phyloP scores from a whole-genome alignment of 92 coral and sea anemone genomes.

The Porites rus region DNA sequence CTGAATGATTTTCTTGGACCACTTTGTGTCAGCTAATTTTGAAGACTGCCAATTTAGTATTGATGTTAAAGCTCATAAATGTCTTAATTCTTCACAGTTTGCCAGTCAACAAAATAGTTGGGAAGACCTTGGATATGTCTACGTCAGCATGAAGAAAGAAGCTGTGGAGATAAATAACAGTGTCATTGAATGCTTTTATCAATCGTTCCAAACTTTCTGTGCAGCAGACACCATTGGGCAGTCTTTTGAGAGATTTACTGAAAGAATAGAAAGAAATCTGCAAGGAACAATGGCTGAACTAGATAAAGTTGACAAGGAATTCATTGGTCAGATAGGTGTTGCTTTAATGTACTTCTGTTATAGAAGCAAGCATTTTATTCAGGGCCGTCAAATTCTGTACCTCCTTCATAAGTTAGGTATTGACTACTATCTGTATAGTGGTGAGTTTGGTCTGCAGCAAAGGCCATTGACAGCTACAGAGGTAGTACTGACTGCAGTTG shows the following conservation, averaged over 20 bases:
- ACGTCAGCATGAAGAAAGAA: slow-evolving; percentile 67
- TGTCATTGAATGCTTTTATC: slow-evolving; percentile 48
- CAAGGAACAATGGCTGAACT: slow-evolving; percentile 21
- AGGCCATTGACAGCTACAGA: slow-evolving; percentile 58
- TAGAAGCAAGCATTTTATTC: slow-evolving; percentile 31
- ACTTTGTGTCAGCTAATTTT: no score
- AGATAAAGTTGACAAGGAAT: slow-evolving; percentile 62
- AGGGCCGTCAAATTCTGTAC: slow-evolving; percentile 78
- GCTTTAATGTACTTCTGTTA: slow-evolving; percentile 74
- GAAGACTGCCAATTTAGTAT: no score
- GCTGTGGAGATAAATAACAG: slow-evolving; percentile 59
- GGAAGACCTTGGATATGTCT: slow-evolving; percentile 79
- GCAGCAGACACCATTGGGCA: slow-evolving; percentile 41
- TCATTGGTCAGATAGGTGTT: slow-evolving; percentile 82
- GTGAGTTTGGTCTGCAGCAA: slow-evolving; percentile 48
- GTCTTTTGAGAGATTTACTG: slow-evolving; percentile 46
- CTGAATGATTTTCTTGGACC: no score
- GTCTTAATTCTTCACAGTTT: slow-evolving; percentile 40
- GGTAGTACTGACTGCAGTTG: slow-evolving; percentile 79
- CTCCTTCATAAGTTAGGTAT: slow-evolving; percentile 73
- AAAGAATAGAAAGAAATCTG: slow-evolving; percentile 28
- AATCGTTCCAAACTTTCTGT: slow-evolving; percentile 52
- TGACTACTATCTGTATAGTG: slow-evolving; percentile 66
- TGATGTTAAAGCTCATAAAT: neutral
- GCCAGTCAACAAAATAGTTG: slow-evolving; percentile 72